phyloP scores from a whole-genome alignment of 1,140 invertebrate species.

The Heliconius hermathena region DNA sequence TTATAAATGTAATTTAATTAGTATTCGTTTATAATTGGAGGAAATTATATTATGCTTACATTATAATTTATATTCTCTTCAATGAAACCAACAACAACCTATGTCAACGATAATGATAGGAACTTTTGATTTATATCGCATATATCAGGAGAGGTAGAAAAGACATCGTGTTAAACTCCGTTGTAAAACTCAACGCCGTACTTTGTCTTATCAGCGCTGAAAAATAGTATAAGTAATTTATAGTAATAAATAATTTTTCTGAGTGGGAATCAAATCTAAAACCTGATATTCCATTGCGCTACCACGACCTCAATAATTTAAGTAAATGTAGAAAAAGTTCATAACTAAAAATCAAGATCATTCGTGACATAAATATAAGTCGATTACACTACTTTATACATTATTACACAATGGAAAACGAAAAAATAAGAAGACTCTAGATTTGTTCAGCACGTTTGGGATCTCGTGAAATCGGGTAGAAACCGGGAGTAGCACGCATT shows the following conservation, averaged over 20 bases:
- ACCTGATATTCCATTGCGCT: too few relatives aligned
- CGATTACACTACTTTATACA: background rate
- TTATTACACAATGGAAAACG: background rate
- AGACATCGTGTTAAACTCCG: background rate
- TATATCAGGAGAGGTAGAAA: background rate
- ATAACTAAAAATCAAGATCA: background rate
- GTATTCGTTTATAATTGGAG: too few relatives aligned
- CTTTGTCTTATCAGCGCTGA: background rate
- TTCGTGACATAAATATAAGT: background rate
- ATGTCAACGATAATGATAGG: too few relatives aligned
- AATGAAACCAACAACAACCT: too few relatives aligned
- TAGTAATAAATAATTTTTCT: background rate
- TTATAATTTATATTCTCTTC: too few relatives aligned
- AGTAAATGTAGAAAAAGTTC: too few relatives aligned
- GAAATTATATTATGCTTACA: too few relatives aligned
- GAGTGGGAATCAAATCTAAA: background rate
- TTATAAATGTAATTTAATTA: too few relatives aligned
- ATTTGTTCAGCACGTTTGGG: conserved; percentile 18
- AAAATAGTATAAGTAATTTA: background rate
- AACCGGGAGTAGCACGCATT: conserved; percentile 16
- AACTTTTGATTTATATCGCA: background rate
- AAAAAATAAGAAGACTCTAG: background rate
- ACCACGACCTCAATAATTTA: too few relatives aligned
- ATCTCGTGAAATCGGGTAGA: conserved; percentile 18
- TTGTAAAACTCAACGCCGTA: too few relatives aligned